Conservation (phyloP, 2,797 vertebrate species). For the Coracias cyanogaster region DNA sequence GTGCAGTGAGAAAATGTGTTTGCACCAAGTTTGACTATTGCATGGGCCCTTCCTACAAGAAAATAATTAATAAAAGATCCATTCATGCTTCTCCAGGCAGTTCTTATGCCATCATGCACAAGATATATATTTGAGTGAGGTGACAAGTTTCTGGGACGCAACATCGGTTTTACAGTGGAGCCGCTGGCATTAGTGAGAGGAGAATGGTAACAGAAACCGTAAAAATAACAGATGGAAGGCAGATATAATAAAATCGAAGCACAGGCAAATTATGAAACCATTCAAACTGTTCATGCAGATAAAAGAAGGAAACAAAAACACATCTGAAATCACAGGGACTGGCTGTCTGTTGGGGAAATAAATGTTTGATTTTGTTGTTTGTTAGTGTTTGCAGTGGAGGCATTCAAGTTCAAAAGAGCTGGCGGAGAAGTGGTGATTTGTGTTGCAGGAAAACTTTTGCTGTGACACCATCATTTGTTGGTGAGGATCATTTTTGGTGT, state of each 20-base stretch:
- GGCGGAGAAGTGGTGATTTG: neutral
- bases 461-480: neutral
- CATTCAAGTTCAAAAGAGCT: neutral
- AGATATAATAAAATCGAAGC: slow-evolving; percentile 50
- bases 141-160: slow-evolving; percentile 2
- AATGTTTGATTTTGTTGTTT: neutral
- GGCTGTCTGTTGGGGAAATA: neutral
- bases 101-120: neutral
- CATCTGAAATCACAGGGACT: neutral
- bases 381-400: neutral
- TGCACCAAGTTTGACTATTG: neutral
- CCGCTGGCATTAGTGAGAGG: neutral
- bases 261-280: slow-evolving; percentile 62
- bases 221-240: slow-evolving; percentile 65
- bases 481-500: neutral
- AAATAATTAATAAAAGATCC: neutral
- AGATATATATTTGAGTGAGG: neutral
- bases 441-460: neutral
- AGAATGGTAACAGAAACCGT: slow-evolving; percentile 29
- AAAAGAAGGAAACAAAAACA: slow-evolving; percentile 42
- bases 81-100: neutral
- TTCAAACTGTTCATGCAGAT: slow-evolving; percentile 54
- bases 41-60: neutral
- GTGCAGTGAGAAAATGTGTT: neutral
- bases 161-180: slow-evolving; percentile 2